Evolutionary conservation across 2,113 vertebrate species (phyloP).

Genomic region (Speoplatyrhinus poulsoni): DNA sequence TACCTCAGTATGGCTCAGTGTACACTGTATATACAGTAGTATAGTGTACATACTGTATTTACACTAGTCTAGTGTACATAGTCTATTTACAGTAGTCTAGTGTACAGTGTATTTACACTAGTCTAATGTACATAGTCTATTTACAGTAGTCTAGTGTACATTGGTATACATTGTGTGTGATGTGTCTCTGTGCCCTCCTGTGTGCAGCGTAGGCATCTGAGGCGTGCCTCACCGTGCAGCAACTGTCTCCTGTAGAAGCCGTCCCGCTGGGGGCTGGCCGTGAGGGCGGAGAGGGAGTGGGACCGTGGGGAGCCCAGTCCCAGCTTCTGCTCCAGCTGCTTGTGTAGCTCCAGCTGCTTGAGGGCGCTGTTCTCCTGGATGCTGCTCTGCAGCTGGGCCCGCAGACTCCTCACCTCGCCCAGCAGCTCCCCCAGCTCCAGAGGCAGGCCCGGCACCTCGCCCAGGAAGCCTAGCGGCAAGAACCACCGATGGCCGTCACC

Average conservation of each 20-base stretch:
- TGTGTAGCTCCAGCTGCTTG: slow-evolving; percentile 78
- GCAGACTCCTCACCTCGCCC: slow-evolving; percentile 78
- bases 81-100: too few species aligned
- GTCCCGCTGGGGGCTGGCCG: slow-evolving; percentile 69
- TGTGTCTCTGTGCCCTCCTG: neutral
- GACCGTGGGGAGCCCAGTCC: slow-evolving; percentile 51
- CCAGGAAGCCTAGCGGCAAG: slow-evolving; percentile 47
- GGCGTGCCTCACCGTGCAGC: slow-evolving; percentile 73
- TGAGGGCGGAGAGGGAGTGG: slow-evolving; percentile 60
- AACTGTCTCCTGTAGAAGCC: slow-evolving; percentile 66
- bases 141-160: too few species aligned
- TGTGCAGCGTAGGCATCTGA: neutral
- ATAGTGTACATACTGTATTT: too few species aligned
- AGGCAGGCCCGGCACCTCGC: slow-evolving; percentile 61
- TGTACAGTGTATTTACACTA: too few species aligned
- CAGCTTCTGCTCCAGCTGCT: slow-evolving; percentile 78
- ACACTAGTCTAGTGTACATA: too few species aligned
- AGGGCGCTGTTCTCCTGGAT: slow-evolving; percentile 82
- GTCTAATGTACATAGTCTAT: too few species aligned
- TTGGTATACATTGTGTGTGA: neutral
- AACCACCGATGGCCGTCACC: neutral
- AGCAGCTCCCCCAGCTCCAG: slow-evolving; percentile 79
- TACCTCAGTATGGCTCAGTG: too few species aligned
- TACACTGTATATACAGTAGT: too few species aligned
- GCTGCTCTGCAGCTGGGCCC: slow-evolving; percentile 80